Conservation (phyloP, 2,888 invertebrate genomes). For the Xanthorhoe designata region DNA sequence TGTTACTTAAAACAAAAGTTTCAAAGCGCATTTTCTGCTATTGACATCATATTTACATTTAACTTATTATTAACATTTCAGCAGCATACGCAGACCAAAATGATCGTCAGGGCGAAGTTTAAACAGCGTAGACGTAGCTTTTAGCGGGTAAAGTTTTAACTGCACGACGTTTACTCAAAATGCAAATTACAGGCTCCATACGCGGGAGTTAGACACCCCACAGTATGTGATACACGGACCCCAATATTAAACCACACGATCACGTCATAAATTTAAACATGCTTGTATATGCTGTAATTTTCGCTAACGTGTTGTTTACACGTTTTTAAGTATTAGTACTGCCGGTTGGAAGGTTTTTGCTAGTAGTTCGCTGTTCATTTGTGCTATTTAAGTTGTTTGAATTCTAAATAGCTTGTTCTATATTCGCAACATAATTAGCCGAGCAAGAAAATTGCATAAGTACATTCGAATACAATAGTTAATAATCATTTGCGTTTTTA, state of each 20-base stretch:
- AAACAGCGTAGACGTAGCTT: conserved; percentile 68
- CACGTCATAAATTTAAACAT: conserved; percentile 74
- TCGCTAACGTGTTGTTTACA: conserved; percentile 68
- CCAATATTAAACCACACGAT: conserved; percentile 82
- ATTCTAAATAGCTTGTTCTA: conserved; percentile 12
- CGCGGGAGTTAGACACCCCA: conserved; percentile 66
- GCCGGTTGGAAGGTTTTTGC: conserved; percentile 36
- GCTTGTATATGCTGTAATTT: conserved; percentile 70
- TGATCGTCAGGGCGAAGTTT: conserved; percentile 63
- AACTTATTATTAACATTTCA: conserved; percentile 52
- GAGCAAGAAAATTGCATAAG: neutral
- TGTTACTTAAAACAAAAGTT: neutral
- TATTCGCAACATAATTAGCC: neutral
- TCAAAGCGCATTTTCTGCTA: conserved; percentile 6
- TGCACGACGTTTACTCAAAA: conserved; percentile 78
- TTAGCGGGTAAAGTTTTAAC: conserved; percentile 77
- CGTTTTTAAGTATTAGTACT: conserved; percentile 60
- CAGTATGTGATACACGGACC: conserved; percentile 77
- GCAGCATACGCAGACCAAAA: conserved; percentile 54
- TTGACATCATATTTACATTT: conserved; percentile 15
- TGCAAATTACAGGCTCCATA: conserved; percentile 80
- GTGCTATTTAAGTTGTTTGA: conserved; percentile 21
- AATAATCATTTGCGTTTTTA: neutral
- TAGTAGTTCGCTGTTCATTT: conserved; percentile 19
- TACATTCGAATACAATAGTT: neutral